Conservation (phyloP, 2,113 vertebrate species). For the Noturus placidus region DNA sequence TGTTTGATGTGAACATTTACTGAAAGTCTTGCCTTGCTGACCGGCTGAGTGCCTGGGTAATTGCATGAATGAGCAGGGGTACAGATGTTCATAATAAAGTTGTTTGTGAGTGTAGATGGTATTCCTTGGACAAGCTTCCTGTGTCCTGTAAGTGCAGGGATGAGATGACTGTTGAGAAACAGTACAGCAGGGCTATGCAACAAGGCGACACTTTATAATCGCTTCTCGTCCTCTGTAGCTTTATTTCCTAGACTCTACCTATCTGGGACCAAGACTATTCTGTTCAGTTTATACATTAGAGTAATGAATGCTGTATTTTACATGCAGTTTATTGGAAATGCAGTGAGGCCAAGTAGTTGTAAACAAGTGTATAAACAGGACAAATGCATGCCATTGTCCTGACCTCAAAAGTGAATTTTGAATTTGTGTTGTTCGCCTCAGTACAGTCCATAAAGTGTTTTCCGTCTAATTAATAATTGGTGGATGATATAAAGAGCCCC, state of each 20-base stretch:
- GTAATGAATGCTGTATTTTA: slow-evolving; percentile 56
- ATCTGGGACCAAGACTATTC: slow-evolving; percentile 84
- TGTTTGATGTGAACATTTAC: neutral
- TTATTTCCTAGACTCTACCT: slow-evolving; percentile 72
- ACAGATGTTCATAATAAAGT: neutral
- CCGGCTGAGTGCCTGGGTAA: neutral
- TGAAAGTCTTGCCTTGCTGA: neutral
- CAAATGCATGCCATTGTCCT: slow-evolving; percentile 38
- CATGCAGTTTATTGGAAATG: slow-evolving; percentile 60
- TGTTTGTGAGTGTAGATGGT: slow-evolving; percentile 7
- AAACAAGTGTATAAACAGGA: slow-evolving; percentile 50
- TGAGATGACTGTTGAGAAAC: slow-evolving; percentile 69
- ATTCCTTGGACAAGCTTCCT: slow-evolving; percentile 36
- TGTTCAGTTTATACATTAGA: slow-evolving; percentile 53
- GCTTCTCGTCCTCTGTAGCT: slow-evolving; percentile 73
- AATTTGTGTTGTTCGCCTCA: slow-evolving; percentile 24
- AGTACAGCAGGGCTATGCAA: slow-evolving; percentile 84
- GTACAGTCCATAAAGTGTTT: slow-evolving; percentile 17
- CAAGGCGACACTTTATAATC: slow-evolving; percentile 75
- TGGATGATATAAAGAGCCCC: slow-evolving; percentile 15
- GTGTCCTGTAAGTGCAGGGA: slow-evolving; percentile 52
- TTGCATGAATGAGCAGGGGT: no score
- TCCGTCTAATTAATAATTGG: slow-evolving; percentile 19
- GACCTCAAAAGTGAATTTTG: slow-evolving; percentile 21
- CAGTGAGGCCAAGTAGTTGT: slow-evolving; percentile 51